Percentiles rank a stretch among this genome's conserved stretches.
Conservation (phyloP, 2,888 invertebrate genomes). For the Ochropleura leucogaster region DNA sequence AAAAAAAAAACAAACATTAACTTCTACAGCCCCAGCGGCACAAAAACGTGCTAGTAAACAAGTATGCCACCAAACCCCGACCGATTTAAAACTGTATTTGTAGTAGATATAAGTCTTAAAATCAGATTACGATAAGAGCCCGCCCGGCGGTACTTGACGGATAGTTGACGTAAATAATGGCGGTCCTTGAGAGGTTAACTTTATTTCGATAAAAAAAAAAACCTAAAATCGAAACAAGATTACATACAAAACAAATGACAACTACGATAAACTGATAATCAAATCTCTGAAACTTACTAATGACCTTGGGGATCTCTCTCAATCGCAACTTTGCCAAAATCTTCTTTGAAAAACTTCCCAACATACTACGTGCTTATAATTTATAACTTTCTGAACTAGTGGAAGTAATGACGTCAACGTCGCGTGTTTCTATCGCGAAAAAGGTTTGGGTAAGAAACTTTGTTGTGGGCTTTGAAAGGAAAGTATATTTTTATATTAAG, state of each 20-base stretch:
- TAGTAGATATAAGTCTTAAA: too few relatives aligned
- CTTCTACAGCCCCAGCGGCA: too few relatives aligned
- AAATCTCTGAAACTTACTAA: slow-evolving; percentile 40
- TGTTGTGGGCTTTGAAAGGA: slow-evolving; percentile 4
- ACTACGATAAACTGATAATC: slow-evolving; percentile 35
- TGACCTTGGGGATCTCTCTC: slow-evolving; percentile 33
- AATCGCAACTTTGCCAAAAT: slow-evolving; percentile 48
- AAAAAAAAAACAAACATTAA: too few relatives aligned
- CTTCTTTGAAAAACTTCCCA: slow-evolving; percentile 37
- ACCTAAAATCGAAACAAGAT: slow-evolving; percentile 25
- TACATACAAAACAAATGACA: slow-evolving; percentile 34
- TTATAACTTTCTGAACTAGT: slow-evolving; percentile 48
- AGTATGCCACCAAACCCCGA: too few relatives aligned
- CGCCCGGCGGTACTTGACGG: too few relatives aligned
- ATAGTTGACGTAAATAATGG: too few relatives aligned
- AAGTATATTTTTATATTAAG: slow-evolving; percentile 17
- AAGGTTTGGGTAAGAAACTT: slow-evolving; percentile 39
- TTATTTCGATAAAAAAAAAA: not conserved
- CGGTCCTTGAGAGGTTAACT: too few relatives aligned
- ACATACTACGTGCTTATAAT: slow-evolving; percentile 55
- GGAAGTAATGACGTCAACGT: slow-evolving; percentile 25
- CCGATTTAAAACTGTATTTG: too few relatives aligned
- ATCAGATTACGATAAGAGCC: too few relatives aligned
- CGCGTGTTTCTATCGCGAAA: slow-evolving; percentile 42
- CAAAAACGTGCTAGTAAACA: too few relatives aligned